Evolutionary conservation across 92 coral and sea anemone species (phyloP), one percentile per base, ranked within the genome.

Genomic region (Siderastrea radians): DNA sequence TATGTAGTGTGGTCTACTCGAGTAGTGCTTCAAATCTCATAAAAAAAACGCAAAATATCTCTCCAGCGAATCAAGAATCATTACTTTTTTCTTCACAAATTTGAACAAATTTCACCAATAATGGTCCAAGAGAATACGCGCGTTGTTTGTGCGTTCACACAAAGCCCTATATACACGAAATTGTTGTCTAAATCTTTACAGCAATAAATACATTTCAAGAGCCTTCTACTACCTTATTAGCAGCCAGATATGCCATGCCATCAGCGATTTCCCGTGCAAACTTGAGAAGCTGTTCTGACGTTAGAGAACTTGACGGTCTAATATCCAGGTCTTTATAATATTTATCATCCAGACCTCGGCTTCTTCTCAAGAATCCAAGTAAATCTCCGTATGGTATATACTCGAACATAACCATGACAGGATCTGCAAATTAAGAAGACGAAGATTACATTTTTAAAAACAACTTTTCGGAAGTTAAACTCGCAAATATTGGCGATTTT

Each of bases 211-310:
- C 9, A 4, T 3, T 16, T 6, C 26, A 7, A 6, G 19, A 3
- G 69, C 15, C 44, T 60, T 7, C 16, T 6, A 15, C 49, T 86
- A 94, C 97, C 90, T 94, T 94, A 75, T 90, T 92, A 19, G 82
- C 59, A 26, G 92, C 83, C 49, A 94, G 80, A 65, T 92, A 94
- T 10, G 97, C 95, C 97, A 94, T 94, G 16, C 97, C 97, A 62
- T 94, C 97, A 76, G 97, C 97, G 12, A 91, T 92, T 88, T 94
- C 95, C 71, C 92, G 75, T 16, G 95, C 87, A 90, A 94, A 94
- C 74, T 79, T 87, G 50, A 94, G 84, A 14, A 94, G 86, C 79
- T 94, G 95, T 57, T 90, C 78, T 6, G 97, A 78, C 8, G 92
- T 84, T 16, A 94, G 91, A 1, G 94, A 89, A 62, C 94, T 94